Conservation (phyloP, 2,797 vertebrate species). For the Peromyscus melanophrys region DNA sequence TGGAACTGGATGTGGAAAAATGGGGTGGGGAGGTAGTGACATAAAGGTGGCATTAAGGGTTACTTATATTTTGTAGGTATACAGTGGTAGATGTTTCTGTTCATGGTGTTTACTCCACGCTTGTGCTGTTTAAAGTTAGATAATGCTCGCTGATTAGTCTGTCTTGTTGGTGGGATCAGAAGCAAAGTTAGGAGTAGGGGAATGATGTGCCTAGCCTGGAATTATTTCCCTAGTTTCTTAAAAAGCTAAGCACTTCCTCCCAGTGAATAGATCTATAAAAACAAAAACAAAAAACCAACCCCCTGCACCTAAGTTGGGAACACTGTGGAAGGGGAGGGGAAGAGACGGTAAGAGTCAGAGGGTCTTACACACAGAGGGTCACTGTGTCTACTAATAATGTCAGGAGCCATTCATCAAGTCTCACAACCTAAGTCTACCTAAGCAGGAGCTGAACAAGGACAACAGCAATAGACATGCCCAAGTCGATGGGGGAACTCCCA, state of each 20-base stretch:
- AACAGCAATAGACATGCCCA: not conserved
- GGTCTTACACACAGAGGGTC: no score
- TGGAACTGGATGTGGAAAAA: not conserved
- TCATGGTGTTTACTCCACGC: not conserved
- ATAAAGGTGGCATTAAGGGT: not conserved
- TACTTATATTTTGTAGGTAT: not conserved
- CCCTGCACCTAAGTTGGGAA: not conserved
- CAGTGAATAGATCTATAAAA: not conserved
- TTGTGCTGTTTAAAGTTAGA: not conserved
- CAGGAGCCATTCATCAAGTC: not conserved
- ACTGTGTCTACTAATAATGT: not conserved
- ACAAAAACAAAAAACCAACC: not conserved
- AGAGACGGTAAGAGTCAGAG: not conserved
- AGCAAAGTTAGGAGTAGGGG: not conserved
- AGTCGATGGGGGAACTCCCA: not conserved
- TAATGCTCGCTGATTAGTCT: not conserved
- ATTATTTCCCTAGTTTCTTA: not conserved
- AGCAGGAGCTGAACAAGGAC: not conserved
- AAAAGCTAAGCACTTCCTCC: conserved; percentile 8
- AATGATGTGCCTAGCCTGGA: not conserved
- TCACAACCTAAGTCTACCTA: not conserved
- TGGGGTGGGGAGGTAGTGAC: not conserved
- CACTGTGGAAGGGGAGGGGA: not conserved
- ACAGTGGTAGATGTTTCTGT: not conserved
- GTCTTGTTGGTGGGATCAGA: not conserved